phyloP scores from a whole-genome alignment of 2,113 vertebrate species.

The Crotalus horridus region DNA sequence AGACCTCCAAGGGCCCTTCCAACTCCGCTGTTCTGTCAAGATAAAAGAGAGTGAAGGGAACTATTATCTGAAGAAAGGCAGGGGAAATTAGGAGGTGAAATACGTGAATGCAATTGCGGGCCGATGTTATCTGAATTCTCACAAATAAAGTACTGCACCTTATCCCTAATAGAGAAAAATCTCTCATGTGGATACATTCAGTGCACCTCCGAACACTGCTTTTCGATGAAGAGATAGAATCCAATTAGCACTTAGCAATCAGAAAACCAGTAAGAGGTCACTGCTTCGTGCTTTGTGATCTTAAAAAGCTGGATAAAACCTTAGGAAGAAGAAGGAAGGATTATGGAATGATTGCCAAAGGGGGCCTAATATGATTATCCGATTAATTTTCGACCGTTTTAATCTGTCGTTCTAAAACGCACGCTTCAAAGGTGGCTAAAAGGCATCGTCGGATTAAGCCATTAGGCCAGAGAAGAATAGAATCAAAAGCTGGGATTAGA shows the following conservation, averaged over 20 bases:
- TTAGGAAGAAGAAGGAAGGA: background rate
- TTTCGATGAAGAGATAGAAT: slow-evolving; percentile 27
- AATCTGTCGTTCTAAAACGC: background rate
- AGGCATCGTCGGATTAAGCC: background rate
- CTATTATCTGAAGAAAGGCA: background rate
- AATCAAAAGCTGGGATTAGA: background rate
- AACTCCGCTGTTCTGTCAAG: background rate
- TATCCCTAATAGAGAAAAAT: background rate
- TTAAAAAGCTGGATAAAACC: slow-evolving; percentile 35
- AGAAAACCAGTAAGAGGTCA: background rate
- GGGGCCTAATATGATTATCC: background rate
- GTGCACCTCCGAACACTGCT: background rate
- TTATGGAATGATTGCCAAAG: background rate
- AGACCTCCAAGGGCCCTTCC: background rate
- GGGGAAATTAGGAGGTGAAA: background rate
- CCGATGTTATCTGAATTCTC: background rate
- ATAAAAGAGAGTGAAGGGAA: background rate
- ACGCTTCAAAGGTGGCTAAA: background rate
- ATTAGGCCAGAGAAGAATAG: background rate
- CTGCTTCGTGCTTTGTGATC: background rate
- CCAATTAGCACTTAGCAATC: slow-evolving; percentile 43
- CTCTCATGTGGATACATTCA: background rate
- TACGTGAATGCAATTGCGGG: too few species aligned
- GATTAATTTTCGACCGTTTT: background rate
- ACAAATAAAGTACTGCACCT: background rate